Conservation (phyloP, 2,113 vertebrate genomes). For the Hydropotes inermis region DNA sequence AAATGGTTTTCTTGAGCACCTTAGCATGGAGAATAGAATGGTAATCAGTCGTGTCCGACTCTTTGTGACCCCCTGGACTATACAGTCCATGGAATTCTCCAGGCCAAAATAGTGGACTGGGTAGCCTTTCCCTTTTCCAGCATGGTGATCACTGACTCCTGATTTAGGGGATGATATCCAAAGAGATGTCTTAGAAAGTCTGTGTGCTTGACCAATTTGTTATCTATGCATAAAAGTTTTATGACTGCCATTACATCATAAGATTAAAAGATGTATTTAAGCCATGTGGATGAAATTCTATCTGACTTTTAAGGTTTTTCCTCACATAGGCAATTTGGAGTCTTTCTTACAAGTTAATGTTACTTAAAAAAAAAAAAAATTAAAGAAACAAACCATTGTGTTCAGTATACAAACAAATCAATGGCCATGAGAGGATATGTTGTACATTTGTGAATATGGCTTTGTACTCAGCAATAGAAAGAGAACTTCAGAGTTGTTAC, state of each 20-base stretch:
- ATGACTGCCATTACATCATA: not conserved
- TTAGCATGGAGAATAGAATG: not conserved
- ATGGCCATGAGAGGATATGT: not conserved
- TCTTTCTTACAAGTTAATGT: slow-evolving; percentile 26
- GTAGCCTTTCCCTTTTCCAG: not conserved
- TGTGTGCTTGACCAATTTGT: not conserved
- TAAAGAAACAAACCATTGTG: not conserved
- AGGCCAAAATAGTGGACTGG: not conserved
- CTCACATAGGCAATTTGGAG: not conserved
- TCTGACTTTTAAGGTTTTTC: not conserved
- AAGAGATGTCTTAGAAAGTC: not conserved
- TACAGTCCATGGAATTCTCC: not conserved
- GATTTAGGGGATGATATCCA: not conserved
- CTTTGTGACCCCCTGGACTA: not conserved
- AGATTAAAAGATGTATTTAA: slow-evolving; percentile 28
- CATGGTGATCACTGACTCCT: not conserved
- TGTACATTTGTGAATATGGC: not conserved
- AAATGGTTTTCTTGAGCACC: not conserved
- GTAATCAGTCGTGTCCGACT: not conserved
- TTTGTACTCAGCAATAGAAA: not conserved
- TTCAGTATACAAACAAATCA: not conserved
- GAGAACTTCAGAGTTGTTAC: not conserved
- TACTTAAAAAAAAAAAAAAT: not conserved
- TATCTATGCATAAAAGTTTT: slow-evolving; percentile 30
- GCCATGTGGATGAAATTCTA: slow-evolving; percentile 8